Percentiles rank a stretch among this genome's conserved stretches.
Evolutionary conservation across 2,797 vertebrate species (phyloP).

Genomic region (Limnodromus scolopaceus): DNA sequence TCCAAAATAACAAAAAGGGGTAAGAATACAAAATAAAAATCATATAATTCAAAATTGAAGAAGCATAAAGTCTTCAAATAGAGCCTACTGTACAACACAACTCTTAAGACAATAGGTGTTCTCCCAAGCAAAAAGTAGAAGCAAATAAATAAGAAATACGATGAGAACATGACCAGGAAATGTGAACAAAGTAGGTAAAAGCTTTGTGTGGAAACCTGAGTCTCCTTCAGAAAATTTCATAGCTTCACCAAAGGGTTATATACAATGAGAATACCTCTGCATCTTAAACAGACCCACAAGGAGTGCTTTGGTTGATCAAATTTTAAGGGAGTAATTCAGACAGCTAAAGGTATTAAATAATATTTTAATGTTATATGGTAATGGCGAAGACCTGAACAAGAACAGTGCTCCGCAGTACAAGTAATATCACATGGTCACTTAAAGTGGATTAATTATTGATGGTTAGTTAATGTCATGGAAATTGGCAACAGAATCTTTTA

Average conservation of each 20-base stretch:
- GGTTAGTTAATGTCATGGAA: background rate
- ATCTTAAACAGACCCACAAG: background rate
- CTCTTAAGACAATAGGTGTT: background rate
- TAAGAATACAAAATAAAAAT: background rate
- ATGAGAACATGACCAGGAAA: background rate
- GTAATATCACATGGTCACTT: background rate
- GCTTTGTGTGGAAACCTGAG: background rate
- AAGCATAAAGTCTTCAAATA: background rate
- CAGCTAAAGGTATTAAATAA: background rate
- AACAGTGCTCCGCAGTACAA: background rate
- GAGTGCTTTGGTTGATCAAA: background rate
- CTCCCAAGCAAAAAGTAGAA: background rate
- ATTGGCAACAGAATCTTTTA: background rate
- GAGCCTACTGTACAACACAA: background rate
- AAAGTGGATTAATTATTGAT: background rate
- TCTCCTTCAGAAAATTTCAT: background rate
- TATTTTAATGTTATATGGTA: background rate
- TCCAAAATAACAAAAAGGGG: background rate
- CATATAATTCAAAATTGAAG: background rate
- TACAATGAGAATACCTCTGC: background rate
- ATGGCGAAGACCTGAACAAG: background rate
- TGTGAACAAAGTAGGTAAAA: background rate
- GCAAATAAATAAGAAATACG: background rate
- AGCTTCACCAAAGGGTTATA: background rate
- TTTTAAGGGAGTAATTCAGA: background rate